Evolutionary conservation across 2,113 vertebrate species (phyloP).

Genomic region (Chamaetylas fuelleborni): DNA sequence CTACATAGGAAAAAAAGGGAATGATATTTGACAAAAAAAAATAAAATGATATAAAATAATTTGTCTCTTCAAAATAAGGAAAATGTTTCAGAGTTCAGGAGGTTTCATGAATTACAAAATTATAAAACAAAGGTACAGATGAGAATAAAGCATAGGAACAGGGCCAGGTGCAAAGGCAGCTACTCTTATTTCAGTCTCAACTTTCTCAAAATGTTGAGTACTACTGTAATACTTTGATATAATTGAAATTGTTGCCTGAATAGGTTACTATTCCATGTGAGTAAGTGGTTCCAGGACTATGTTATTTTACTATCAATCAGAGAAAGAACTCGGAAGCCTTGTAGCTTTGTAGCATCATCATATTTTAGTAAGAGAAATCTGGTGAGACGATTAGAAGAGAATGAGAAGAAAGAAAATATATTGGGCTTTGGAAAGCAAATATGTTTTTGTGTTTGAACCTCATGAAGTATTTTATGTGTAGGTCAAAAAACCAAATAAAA

Average conservation of each 20-base stretch:
- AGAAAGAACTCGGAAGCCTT: background rate
- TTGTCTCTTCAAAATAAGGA: background rate
- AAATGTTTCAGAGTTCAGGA: background rate
- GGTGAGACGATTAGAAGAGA: background rate
- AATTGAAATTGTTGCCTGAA: background rate
- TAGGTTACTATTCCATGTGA: background rate
- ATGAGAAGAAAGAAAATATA: background rate
- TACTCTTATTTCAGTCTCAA: background rate
- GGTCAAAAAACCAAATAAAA: background rate
- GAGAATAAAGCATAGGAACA: background rate
- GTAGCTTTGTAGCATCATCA: background rate
- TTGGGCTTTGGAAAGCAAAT: background rate
- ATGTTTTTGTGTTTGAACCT: background rate
- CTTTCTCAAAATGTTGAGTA: background rate
- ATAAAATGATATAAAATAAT: background rate
- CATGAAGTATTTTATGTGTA: background rate
- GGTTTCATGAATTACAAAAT: background rate
- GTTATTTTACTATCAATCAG: background rate
- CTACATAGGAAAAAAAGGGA: background rate
- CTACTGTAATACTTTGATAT: background rate
- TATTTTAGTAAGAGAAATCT: conserved; percentile 5
- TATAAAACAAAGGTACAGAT: background rate
- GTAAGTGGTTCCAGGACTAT: background rate
- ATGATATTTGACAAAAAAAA: background rate
- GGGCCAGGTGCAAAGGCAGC: background rate